phyloP scores from a whole-genome alignment of 2,113 vertebrate species.

The Mohoua ochrocephala region DNA sequence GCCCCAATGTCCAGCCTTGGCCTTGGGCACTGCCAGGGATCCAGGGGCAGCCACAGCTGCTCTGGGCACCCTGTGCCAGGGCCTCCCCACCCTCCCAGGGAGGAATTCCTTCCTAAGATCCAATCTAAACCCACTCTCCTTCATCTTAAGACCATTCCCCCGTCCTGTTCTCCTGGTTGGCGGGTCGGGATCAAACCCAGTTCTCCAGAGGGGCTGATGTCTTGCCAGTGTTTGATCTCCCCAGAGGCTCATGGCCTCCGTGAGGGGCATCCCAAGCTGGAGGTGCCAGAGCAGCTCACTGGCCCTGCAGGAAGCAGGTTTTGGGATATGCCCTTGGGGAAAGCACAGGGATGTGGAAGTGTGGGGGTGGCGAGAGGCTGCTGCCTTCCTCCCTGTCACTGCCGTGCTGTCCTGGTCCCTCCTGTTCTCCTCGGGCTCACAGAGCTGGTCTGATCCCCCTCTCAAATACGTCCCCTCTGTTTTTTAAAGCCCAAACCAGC shows the following conservation, averaged over 20 bases:
- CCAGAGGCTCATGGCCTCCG: accelerated
- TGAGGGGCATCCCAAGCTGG: neutral
- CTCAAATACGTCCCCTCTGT: too few species aligned
- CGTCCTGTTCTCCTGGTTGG: neutral
- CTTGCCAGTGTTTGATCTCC: neutral
- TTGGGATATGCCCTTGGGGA: neutral
- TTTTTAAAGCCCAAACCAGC: neutral
- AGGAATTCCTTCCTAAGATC: neutral
- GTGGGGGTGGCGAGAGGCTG: neutral
- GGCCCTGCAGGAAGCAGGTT: neutral
- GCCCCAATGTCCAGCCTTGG: accelerated
- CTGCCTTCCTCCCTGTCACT: neutral
- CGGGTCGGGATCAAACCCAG: neutral
- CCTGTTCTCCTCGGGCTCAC: neutral
- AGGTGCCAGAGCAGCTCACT: too few species aligned
- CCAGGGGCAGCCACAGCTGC: neutral
- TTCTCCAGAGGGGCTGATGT: neutral
- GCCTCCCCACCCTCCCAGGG: neutral
- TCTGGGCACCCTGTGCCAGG: neutral
- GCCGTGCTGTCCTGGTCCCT: neutral
- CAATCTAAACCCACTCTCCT: neutral
- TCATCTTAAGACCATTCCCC: neutral
- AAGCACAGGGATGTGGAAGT: neutral
- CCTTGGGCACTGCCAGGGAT: neutral
- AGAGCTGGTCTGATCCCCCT: neutral